These are phyloP conservation scores for Baccha elongata DNA, from an alignment of 2,888 invertebrate genomes.

Conservation along the genomic window DNA sequence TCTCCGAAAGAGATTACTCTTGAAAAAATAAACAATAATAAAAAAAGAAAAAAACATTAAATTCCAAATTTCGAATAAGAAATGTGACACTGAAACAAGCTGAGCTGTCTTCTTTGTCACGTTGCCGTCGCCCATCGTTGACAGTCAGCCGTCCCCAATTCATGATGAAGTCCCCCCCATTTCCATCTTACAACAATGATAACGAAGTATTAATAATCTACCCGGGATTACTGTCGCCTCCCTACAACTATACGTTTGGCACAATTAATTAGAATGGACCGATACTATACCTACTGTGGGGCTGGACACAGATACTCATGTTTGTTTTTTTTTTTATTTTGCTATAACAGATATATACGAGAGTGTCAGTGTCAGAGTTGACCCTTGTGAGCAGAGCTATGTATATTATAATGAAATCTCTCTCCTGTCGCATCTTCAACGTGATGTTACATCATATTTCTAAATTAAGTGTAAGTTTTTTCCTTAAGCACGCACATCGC, in stretches of 20 bases:
- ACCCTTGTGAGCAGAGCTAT: constrained; percentile 16
- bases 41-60: not conserved
- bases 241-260: constrained; percentile 41
- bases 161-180: not conserved
- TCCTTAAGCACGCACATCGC: constrained; percentile 42
- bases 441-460: constrained; percentile 66
- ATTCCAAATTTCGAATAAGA: constrained; percentile 7
- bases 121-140: not conserved
- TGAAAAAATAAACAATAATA: constrained; percentile 13
- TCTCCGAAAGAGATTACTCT: not conserved
- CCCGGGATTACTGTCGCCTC: constrained; percentile 52
- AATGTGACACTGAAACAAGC: constrained; percentile 29
- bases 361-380: constrained; percentile 22
- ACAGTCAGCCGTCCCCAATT: not conserved
- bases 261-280: constrained; percentile 53
- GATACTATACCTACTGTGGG: constrained; percentile 12
- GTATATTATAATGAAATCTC: constrained; percentile 25
- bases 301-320: constrained; percentile 10
- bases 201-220: constrained; percentile 48
- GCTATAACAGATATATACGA: not conserved
- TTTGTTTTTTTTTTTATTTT: constrained; percentile 7
- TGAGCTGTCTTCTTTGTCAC: constrained; percentile 46
- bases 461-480: constrained; percentile 50
- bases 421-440: constrained; percentile 36
- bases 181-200: constrained; percentile 40